A percentile compares a stretch with the other conserved stretches of the same genome.
Evolutionary conservation across 2,797 vertebrate genomes (phyloP).

Genomic region (Alosa sapidissima): DNA sequence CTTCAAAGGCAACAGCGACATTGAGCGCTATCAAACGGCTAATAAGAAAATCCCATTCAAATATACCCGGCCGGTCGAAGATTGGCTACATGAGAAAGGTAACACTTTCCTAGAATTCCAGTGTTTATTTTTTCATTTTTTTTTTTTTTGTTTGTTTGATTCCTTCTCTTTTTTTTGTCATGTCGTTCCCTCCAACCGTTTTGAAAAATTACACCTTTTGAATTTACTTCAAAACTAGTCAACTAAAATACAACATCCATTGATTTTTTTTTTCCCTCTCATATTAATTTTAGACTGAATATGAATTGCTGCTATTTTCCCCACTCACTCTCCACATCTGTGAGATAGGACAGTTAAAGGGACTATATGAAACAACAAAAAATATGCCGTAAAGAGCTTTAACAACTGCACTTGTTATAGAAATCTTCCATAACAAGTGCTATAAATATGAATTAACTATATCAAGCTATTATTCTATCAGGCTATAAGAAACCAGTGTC

Average conservation of each 20-base stretch:
- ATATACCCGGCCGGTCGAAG: conserved; percentile 98
- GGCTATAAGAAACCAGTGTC: background rate
- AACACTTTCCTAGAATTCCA: conserved; percentile 84
- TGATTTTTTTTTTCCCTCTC: conserved; percentile 40
- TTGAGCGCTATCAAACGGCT: conserved; percentile 99
- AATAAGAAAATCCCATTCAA: conserved; percentile 99
- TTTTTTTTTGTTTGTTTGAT: conserved; percentile 76
- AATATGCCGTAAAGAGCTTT: background rate
- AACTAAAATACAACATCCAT: conserved; percentile 50
- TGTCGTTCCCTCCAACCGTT: conserved; percentile 69
- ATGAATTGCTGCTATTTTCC: conserved; percentile 23
- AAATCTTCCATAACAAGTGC: background rate
- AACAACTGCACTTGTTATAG: background rate
- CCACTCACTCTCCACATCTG: conserved; percentile 68
- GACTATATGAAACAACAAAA: conserved; percentile 64
- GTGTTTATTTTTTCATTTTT: conserved; percentile 82
- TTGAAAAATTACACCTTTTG: conserved; percentile 66
- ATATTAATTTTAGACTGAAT: conserved; percentile 36
- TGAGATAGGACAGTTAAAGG: conserved; percentile 92
- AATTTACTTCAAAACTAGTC: conserved; percentile 63
- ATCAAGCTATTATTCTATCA: background rate
- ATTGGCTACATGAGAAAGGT: conserved; percentile 99
- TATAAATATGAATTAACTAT: background rate
- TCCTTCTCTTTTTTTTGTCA: conserved; percentile 65
- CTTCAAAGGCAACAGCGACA: conserved; percentile 99